These are phyloP conservation scores for Priapulus caudatus DNA, from an alignment of 2,888 invertebrate species.

Conservation along the genomic window DNA sequence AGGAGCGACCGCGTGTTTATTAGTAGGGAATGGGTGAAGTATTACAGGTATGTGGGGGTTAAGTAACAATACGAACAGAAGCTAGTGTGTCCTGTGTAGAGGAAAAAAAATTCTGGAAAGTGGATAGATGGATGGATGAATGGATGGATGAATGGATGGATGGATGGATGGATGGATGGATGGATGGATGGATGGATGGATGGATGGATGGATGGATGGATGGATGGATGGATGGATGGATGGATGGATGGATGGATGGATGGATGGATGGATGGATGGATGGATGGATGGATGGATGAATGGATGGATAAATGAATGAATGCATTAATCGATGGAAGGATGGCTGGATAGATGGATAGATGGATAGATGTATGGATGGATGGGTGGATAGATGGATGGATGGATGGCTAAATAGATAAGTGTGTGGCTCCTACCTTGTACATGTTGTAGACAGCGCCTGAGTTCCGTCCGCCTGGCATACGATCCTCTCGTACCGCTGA, in stretches of 20 bases:
- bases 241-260: not conserved
- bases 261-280: not conserved
- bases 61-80: not conserved
- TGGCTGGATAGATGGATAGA: constrained; percentile 5
- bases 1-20: no score
- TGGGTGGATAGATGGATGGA: not conserved
- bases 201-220: no score
- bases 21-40: no score
- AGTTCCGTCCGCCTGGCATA: constrained; percentile 99
- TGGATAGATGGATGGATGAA: no score
- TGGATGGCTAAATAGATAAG: no score
- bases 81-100: not conserved
- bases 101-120: no score
- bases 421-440: constrained; percentile 57
- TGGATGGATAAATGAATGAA: not conserved
- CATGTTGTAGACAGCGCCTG: constrained; percentile 94
- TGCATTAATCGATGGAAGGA: no score
- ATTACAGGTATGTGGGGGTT: no score
- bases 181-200: no score
- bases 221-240: no score
- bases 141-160: no score
- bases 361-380: not conserved
- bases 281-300: not conserved
- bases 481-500: constrained; percentile 93
- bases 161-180: no score